Evolutionary conservation across 2,113 vertebrate genomes (phyloP).

Genomic region (Zapus hudsonius): DNA sequence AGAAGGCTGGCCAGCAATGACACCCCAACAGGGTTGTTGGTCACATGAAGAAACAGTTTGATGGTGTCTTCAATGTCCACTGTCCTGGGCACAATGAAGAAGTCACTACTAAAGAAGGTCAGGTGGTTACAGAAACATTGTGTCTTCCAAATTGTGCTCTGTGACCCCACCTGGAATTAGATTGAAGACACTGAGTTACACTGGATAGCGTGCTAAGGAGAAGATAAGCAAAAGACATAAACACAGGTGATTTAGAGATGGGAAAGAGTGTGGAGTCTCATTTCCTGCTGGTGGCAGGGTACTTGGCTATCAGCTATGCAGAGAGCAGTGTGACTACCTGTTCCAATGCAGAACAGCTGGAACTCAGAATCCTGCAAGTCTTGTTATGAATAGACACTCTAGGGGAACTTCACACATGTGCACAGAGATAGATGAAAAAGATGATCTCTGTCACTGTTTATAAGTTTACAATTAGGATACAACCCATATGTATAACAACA

Average conservation of each 20-base stretch:
- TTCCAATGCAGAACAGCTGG: neutral
- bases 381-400: neutral
- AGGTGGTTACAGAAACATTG: conserved; percentile 92
- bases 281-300: neutral
- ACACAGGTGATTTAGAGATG: rapidly evolving
- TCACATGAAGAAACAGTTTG: conserved; percentile 84
- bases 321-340: neutral
- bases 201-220: neutral
- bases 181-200: rapidly evolving
- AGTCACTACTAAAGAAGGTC: conserved; percentile 88
- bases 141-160: conserved; percentile 74
- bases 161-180: conserved; percentile 85
- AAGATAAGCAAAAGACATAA: neutral
- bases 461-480: neutral
- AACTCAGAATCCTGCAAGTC: neutral
- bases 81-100: conserved; percentile 88
- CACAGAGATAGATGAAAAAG: neutral
- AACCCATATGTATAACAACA: neutral
- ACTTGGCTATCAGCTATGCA: neutral
- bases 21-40: conserved; percentile 88
- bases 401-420: neutral
- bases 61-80: conserved; percentile 85
- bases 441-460: neutral
- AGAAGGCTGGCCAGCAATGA: conserved; percentile 86
- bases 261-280: neutral